Evolutionary conservation across 2,797 vertebrate species (phyloP), one percentile per base, ranked within the genome.

Genomic region (Morelia viridis): DNA sequence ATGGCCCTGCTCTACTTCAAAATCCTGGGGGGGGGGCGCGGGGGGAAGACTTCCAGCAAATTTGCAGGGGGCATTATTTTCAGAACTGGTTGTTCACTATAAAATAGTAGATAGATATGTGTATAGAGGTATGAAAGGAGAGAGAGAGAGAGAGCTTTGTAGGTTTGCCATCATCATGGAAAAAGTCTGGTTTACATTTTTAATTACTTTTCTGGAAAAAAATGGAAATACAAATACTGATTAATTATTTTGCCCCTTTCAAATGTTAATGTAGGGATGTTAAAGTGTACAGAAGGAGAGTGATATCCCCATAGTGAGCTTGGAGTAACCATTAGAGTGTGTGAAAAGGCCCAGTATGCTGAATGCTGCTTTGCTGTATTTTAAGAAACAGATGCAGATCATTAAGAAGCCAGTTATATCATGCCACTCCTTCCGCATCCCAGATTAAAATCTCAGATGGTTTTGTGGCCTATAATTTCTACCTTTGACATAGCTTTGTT

Each of bases 381-480:
- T 80, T 80, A 80, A 80, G 41, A 46, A 80, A 80, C 35, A 24
- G 9, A 46, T 24, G 41, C 41, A 80, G 71, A 80, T 80, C 46
- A 80, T 46, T 80, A 41, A 80, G 41, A 80, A 80, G 19, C 71
- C 35, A 46, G 41, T 80, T 80, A 46, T 80, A 80, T 46, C 71
- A 53, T 71, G 5, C 68, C 15, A 2, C 10, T 9, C 53, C 56
- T 28, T 56, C 53, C 7, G 3, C 12, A 85, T 58, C 56, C 7
- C 17, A 58, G 56, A 22, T 31, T 31, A 86, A 86, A 58, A 86
- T 60, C 15, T 58, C 56, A 58, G 22, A 86, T 31, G 50, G 6
- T 28, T 87, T 91, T 94, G 22, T 35, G 0, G 28, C 56, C 61
- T 92, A 89, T 88, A 17, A 91, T 61, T 71, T 89, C 53, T 91